These are phyloP conservation scores for Hycleus cichorii DNA, from an alignment of 1,140 invertebrate genomes.

Conservation along the genomic window DNA sequence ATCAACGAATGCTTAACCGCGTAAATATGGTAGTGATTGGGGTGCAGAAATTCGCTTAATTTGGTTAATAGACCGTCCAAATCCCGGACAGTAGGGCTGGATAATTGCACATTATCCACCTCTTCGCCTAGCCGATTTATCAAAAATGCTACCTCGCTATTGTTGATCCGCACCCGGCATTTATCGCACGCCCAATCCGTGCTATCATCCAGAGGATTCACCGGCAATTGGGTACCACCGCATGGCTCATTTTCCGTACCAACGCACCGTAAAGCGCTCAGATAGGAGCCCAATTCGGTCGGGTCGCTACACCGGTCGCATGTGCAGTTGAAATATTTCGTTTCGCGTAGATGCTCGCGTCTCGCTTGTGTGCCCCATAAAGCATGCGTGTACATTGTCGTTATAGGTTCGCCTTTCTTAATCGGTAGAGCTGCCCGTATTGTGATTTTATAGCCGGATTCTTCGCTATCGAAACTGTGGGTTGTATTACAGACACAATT, in stretches of 20 bases:
- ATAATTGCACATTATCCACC: conserved; percentile 57
- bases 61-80: conserved; percentile 57
- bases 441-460: conserved; percentile 52
- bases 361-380: conserved; percentile 73
- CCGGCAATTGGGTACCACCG: conserved; percentile 56
- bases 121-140: conserved; percentile 62
- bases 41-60: conserved; percentile 56
- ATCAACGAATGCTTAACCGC: conserved; percentile 58
- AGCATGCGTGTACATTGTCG: conserved; percentile 73
- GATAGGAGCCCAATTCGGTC: conserved; percentile 57
- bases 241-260: conserved; percentile 45
- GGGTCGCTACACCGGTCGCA: conserved; percentile 60
- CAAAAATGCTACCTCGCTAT: conserved; percentile 48
- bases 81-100: conserved; percentile 50
- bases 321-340: conserved; percentile 71
- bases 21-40: conserved; percentile 56
- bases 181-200: conserved; percentile 64
- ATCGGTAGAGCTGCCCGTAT: conserved; percentile 57
- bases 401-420: conserved; percentile 59
- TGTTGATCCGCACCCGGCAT: conserved; percentile 53
- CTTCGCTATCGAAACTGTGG: conserved; percentile 54
- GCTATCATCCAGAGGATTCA: conserved; percentile 55
- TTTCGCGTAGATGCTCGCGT: conserved; percentile 65
- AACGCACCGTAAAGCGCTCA: conserved; percentile 61
- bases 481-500: conserved; percentile 66